Base-by-base conservation (phyloP, 1,140 invertebrate species). In the Drosophila littoralis region DNA sequence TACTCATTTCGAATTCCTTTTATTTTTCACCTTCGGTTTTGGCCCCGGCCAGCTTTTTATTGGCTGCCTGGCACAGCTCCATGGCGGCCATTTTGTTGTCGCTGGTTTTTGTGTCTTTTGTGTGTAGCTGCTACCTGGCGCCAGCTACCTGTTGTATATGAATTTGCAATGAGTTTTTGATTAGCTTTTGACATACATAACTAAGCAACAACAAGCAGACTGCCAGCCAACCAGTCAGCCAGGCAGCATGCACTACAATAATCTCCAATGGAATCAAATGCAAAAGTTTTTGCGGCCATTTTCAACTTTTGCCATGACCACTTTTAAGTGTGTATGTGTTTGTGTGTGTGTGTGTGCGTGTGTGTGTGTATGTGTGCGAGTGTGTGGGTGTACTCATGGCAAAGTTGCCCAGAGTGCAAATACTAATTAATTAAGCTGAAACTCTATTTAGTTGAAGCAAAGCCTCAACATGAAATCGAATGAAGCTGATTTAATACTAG, bases 111-210 rank as follows among this genome's bases (percentile, higher is more conserved):
- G 12, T 40, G 13, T 22, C 38, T 22, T 5, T 22, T 17, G 13
- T 33, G 69, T 6, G 42, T 35, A 45, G 22, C 38, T 63, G 50
- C 50, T 52, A 57, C 54, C 12, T 50, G 22, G 22, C 22, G 22
- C 15, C 13, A 35, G 45, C 72, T 69, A 71, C 75, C 75, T 75
- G 45, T 77, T 80, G 69, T 77, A 32, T 46, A 83, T 86, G 77
- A 80, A 86, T 83, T 80, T 75, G 52, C 72, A 86, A 86, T 88
- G 84, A 74, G 84, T 59, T 86, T 86, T 88, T 86, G 84, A 86
- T 83, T 88, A 83, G 84, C 76, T 88, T 74, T 59, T 60, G 75
- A 68, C 75, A 71, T 10, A 68, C 57, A 66, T 74, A 74, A 69
- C 65, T 65, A 68, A 50, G n/a, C 45, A 36, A 12, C 28, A 46